A percentile compares a stretch with the other conserved stretches of the same genome.
These are phyloP conservation scores for Megaceryle alcyon DNA, from an alignment of 2,797 vertebrate species.

Conservation along the genomic window DNA sequence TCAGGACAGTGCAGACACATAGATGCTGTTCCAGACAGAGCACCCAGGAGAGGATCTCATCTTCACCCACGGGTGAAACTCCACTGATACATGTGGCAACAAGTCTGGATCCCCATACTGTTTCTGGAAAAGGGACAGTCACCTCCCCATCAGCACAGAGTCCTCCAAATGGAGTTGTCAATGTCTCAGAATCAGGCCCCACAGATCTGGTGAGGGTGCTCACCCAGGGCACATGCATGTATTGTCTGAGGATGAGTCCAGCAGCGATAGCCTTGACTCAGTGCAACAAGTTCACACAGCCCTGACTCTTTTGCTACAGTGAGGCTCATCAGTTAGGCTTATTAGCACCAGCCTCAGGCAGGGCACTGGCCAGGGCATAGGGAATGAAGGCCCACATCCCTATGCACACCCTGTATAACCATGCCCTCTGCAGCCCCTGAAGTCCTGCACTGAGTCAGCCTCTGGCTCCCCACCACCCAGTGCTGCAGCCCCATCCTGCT, in stretches of 20 bases:
- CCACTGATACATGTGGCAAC: no score
- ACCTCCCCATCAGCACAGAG: neutral
- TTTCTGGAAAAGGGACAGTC: neutral
- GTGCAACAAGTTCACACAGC: accelerated
- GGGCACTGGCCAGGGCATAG: accelerated
- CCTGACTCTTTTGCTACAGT: accelerated
- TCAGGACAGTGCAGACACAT: neutral
- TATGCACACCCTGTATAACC: accelerated
- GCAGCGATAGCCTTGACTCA: neutral
- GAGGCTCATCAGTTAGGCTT: neutral
- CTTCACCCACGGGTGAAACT: neutral
- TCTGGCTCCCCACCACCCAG: neutral
- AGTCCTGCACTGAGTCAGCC: neutral
- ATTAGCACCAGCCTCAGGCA: neutral
- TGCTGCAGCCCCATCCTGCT: accelerated
- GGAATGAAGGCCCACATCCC: accelerated
- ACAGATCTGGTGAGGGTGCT: neutral
- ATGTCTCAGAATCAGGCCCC: neutral
- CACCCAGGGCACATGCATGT: accelerated
- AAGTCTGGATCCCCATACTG: neutral
- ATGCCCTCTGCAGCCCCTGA: accelerated
- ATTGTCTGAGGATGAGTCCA: accelerated
- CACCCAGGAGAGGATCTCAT: neutral
- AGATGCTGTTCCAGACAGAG: neutral
- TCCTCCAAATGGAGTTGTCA: neutral